Evolutionary conservation across 2,888 invertebrate genomes (phyloP).

Genomic region (Hymenopus coronatus): DNA sequence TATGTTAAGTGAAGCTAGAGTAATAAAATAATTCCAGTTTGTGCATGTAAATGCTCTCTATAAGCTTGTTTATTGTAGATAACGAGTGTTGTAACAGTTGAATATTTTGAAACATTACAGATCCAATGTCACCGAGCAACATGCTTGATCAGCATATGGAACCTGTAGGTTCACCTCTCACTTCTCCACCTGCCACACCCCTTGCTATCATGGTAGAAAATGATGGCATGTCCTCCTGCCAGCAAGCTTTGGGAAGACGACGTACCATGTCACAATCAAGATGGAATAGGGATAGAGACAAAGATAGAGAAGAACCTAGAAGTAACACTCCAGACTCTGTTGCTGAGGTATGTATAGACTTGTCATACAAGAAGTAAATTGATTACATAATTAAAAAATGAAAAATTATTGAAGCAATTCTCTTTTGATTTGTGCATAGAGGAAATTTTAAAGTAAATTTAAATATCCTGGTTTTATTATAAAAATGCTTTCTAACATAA

Average conservation of each 20-base stretch:
- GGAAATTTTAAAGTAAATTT: no score
- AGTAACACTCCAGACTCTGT: conserved; percentile 1
- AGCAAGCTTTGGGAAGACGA: conserved; percentile 42
- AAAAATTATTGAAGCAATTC: no score
- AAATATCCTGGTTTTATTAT: no score
- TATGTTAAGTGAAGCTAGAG: no score
- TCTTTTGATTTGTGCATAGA: no score
- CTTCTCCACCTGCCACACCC: conserved; percentile 55
- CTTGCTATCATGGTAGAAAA: conserved; percentile 35
- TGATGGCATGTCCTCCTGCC: conserved; percentile 35
- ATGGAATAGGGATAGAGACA: conserved; percentile 44
- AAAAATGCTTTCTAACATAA: no score
- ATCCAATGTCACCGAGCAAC: conserved; percentile 61
- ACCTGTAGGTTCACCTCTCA: conserved; percentile 49
- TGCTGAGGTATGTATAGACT: neutral
- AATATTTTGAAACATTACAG: conserved; percentile 39
- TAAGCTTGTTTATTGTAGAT: no score
- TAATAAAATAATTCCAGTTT: no score
- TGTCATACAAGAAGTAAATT: no score
- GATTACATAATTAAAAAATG: no score
- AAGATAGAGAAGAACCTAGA: neutral
- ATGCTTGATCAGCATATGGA: conserved; percentile 46
- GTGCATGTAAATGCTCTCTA: no score
- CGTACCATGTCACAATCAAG: conserved; percentile 54
- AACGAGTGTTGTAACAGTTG: neutral